phyloP scores from a whole-genome alignment of 2,113 vertebrate species.

The Hypanus sabinus region DNA sequence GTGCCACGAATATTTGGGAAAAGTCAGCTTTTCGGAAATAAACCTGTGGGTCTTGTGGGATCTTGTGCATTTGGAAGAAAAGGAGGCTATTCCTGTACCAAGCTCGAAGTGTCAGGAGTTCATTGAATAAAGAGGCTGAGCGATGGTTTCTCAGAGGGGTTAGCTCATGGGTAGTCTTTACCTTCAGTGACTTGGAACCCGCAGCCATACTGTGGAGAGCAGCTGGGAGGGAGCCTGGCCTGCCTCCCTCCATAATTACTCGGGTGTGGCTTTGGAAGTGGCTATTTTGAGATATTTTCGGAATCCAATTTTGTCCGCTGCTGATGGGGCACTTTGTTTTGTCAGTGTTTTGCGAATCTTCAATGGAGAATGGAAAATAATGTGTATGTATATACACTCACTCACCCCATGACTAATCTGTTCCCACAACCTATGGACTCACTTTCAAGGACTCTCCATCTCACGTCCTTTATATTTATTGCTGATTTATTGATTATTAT shows the following conservation, averaged over 20 bases:
- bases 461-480: no score
- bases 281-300: neutral
- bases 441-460: no score
- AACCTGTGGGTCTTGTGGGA: no score
- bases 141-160: neutral
- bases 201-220: no score
- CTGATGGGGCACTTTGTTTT: no score
- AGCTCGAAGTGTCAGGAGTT: no score
- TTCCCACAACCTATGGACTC: no score
- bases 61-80: neutral
- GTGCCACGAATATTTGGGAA: no score
- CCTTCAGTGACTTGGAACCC: neutral
- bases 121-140: neutral
- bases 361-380: neutral
- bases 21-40: neutral
- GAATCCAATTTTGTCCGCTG: neutral
- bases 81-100: neutral
- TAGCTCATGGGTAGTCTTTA: neutral
- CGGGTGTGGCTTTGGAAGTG: neutral
- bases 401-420: no score
- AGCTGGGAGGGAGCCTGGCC: neutral
- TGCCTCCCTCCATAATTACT: neutral
- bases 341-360: neutral
- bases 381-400: no score
- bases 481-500: no score